These are phyloP conservation scores for Ganaspis brasiliensis DNA, from an alignment of 2,888 invertebrate genomes.

Conservation along the genomic window DNA sequence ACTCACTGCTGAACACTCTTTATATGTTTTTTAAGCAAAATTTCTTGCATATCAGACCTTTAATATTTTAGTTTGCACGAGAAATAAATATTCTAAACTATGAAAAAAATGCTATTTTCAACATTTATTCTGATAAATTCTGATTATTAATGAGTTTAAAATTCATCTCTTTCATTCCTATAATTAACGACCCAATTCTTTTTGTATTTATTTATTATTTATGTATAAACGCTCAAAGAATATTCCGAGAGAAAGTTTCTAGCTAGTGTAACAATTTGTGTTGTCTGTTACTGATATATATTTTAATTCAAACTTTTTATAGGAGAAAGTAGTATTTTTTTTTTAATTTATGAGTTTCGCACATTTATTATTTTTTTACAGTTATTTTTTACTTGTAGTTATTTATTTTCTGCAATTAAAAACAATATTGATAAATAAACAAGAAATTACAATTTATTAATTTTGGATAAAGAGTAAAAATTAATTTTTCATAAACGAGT, in stretches of 20 bases:
- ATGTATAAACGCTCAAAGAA: slow-evolving; percentile 2
- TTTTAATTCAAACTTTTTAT: too few species aligned
- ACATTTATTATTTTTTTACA: too few species aligned
- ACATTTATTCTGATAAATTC: slow-evolving; percentile 26
- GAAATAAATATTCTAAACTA: neutral
- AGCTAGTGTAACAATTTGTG: too few species aligned
- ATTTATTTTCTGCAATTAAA: too few species aligned
- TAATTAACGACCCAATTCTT: slow-evolving; percentile 18
- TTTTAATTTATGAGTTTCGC: too few species aligned
- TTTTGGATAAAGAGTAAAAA: too few species aligned
- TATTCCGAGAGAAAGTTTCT: neutral
- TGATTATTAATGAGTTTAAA: slow-evolving; percentile 25
- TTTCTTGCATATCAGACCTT: neutral
- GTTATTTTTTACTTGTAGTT: too few species aligned
- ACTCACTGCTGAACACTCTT: slow-evolving; percentile 14
- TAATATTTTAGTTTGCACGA: neutral
- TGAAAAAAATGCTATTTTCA: neutral
- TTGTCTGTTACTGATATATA: too few species aligned
- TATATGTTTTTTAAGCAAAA: neutral
- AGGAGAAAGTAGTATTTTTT: too few species aligned
- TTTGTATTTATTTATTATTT: slow-evolving; percentile 37
- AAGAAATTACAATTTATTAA: too few species aligned
- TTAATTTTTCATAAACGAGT: too few species aligned
- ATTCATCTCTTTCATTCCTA: slow-evolving; percentile 39
- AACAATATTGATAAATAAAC: too few species aligned